A percentile compares a stretch with the other conserved stretches of the same genome.
Conservation (phyloP, 2,888 invertebrate species). For the Oligia strigilis region DNA sequence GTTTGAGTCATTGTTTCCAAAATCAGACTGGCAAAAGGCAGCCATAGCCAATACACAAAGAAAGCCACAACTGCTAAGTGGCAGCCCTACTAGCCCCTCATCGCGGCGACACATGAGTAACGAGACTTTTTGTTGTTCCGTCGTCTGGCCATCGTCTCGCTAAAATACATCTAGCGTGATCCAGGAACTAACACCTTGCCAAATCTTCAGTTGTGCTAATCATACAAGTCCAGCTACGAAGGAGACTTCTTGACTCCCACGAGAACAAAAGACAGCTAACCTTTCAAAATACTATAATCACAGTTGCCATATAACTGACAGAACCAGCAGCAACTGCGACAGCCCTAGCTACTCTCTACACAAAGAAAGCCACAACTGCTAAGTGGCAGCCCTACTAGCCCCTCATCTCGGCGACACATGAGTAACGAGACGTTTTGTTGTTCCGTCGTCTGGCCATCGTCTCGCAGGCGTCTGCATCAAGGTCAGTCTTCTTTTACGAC, state of each 20-base stretch:
- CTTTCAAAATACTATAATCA: not conserved
- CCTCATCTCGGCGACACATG: slow-evolving; percentile 64
- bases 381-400: slow-evolving; percentile 50
- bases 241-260: not conserved
- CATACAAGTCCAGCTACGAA: not conserved
- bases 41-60: slow-evolving; percentile 19
- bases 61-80: slow-evolving; percentile 13
- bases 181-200: not conserved
- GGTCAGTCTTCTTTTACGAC: slow-evolving; percentile 65
- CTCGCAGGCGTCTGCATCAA: slow-evolving; percentile 75
- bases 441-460: slow-evolving; percentile 71
- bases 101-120: slow-evolving; percentile 64
- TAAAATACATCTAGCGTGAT: not conserved
- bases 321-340: not conserved
- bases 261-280: not conserved
- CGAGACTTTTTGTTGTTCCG: slow-evolving; percentile 65
- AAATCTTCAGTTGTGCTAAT: not conserved
- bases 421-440: slow-evolving; percentile 71
- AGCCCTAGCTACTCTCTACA: not conserved
- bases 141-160: slow-evolving; percentile 62
- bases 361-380: slow-evolving; percentile 37
- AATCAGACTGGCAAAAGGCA: not conserved
- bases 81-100: slow-evolving; percentile 47
- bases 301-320: not conserved
- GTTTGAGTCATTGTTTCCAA: not conserved